These are phyloP conservation scores for Heliothis peltigera DNA, from an alignment of 2,888 invertebrate species.

Conservation along the genomic window DNA sequence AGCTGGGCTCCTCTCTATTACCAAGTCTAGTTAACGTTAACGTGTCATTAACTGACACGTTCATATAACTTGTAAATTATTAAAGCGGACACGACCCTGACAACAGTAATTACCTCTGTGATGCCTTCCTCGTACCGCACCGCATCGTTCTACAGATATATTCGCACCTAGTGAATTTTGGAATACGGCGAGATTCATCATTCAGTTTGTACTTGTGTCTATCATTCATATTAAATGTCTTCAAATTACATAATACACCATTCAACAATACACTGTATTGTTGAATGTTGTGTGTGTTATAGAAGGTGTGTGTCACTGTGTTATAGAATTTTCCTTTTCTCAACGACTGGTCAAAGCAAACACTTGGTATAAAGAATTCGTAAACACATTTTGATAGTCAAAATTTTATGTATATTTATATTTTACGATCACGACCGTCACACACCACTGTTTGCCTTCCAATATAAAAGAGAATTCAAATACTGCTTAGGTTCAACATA, in stretches of 20 bases:
- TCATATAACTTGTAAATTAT: constrained; percentile 85
- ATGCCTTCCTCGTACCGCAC: constrained; percentile 55
- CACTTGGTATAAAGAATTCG: constrained; percentile 54
- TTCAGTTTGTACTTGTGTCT: constrained; percentile 32
- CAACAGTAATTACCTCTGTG: constrained; percentile 68
- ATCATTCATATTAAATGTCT: constrained; percentile 33
- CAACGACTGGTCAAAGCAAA: constrained; percentile 31
- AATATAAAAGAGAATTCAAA: constrained; percentile 64
- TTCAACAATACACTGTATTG: no score
- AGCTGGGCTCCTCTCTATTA: constrained; percentile 87
- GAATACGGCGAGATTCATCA: constrained; percentile 47
- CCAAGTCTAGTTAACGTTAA: constrained; percentile 88
- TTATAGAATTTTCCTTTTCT: constrained; percentile 4
- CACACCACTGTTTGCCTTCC: constrained; percentile 57
- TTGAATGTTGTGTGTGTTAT: no score
- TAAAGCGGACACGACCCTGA: constrained; percentile 80
- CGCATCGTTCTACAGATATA: constrained; percentile 43
- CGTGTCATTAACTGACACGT: constrained; percentile 87
- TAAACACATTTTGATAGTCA: constrained; percentile 61
- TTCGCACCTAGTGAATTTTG: constrained; percentile 58
- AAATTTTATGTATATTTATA: constrained; percentile 56
- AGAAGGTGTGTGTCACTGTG: no score
- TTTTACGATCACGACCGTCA: constrained; percentile 62
- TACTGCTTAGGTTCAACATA: constrained; percentile 71
- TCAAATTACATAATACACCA: constrained; percentile 17